Evolutionary conservation across 2,797 vertebrate species (phyloP).

Genomic region (Melanotaenia parkinsoni): DNA sequence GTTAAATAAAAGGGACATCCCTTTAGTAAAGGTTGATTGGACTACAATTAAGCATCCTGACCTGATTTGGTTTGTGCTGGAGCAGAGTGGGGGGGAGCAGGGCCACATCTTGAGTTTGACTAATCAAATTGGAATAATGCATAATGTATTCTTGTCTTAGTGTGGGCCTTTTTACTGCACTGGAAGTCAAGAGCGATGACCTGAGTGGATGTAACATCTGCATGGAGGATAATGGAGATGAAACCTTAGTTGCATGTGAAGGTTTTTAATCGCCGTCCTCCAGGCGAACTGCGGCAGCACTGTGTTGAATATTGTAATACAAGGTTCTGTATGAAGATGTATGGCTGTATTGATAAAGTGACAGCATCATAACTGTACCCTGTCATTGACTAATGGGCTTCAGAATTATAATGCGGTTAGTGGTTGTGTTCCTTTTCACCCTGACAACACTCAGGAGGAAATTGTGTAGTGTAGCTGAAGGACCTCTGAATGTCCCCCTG

Average conservation of each 20-base stretch:
- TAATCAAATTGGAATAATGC: constrained; percentile 68
- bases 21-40: constrained; percentile 87
- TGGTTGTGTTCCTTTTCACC: constrained; percentile 28
- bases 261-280: constrained; percentile 26
- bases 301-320: constrained; percentile 11
- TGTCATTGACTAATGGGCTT: constrained; percentile 60
- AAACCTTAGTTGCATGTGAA: not conserved
- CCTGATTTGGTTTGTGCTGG: constrained; percentile 81
- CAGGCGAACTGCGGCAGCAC: constrained; percentile 2
- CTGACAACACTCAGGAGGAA: constrained; percentile 31
- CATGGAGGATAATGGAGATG: constrained; percentile 37
- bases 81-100: constrained; percentile 43
- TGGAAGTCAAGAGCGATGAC: constrained; percentile 48
- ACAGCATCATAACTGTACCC: constrained; percentile 44
- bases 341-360: constrained; percentile 51
- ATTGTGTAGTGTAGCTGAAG: constrained; percentile 50
- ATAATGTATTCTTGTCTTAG: constrained; percentile 38
- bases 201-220: constrained; percentile 34
- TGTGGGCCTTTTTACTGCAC: constrained; percentile 11
- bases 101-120: constrained; percentile 62
- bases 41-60: constrained; percentile 87
- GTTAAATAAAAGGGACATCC: constrained; percentile 86
- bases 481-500: constrained; percentile 53
- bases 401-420: constrained; percentile 55
- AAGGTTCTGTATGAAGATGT: constrained; percentile 40